These are phyloP conservation scores for Trachelus iudaicus DNA, from an alignment of 2,888 invertebrate genomes.

Conservation along the genomic window DNA sequence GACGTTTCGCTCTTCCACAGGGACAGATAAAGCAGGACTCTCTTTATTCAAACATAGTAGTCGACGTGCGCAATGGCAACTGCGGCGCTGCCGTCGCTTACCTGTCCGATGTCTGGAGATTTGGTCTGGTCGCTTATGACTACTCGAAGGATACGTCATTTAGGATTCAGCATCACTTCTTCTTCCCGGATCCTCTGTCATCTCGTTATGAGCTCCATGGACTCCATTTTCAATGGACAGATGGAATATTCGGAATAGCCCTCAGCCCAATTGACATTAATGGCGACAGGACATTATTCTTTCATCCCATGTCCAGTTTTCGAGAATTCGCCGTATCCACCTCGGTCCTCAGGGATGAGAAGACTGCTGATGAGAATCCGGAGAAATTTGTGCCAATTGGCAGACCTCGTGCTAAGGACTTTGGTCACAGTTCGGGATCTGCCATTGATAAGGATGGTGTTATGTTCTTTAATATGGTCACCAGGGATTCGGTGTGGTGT, in stretches of 20 bases:
- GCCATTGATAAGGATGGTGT: slow-evolving; percentile 78
- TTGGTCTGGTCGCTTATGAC: slow-evolving; percentile 73
- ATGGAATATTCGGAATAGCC: slow-evolving; percentile 82
- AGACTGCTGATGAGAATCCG: slow-evolving; percentile 48
- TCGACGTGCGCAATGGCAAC: slow-evolving; percentile 71
- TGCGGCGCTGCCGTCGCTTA: slow-evolving; percentile 76
- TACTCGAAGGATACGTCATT: slow-evolving; percentile 71
- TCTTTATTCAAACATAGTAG: slow-evolving; percentile 75
- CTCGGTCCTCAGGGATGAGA: slow-evolving; percentile 73
- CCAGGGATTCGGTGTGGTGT: slow-evolving; percentile 80
- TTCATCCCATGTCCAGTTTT: slow-evolving; percentile 85
- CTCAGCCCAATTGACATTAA: slow-evolving; percentile 70
- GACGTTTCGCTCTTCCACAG: slow-evolving; percentile 74
- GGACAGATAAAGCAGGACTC: slow-evolving; percentile 76
- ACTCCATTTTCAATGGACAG: slow-evolving; percentile 83
- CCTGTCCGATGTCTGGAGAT: slow-evolving; percentile 78
- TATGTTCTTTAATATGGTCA: slow-evolving; percentile 84
- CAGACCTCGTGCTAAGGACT: slow-evolving; percentile 58
- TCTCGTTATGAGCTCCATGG: slow-evolving; percentile 81
- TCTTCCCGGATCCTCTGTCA: slow-evolving; percentile 79
- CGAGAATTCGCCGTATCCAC: slow-evolving; percentile 81
- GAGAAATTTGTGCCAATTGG: slow-evolving; percentile 60
- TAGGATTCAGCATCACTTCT: slow-evolving; percentile 77
- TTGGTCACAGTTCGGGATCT: slow-evolving; percentile 80
- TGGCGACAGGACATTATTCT: slow-evolving; percentile 76